Conservation (phyloP, 2,888 invertebrate genomes). For the Dicyrtoma fusca region DNA sequence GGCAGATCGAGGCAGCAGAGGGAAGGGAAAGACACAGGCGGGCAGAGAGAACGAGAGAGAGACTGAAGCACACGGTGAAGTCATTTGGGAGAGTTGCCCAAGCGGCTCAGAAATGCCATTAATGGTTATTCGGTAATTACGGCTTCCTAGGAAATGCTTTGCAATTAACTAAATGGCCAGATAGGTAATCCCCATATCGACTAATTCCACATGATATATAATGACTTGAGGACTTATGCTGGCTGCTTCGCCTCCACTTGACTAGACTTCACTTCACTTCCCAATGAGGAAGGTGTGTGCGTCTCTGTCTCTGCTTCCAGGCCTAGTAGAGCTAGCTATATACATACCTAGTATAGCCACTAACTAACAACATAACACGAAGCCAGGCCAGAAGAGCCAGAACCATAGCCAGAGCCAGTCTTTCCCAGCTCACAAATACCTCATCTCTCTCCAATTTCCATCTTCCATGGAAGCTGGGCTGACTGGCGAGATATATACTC, state of each 20-base stretch:
- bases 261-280: neutral
- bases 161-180: conserved; percentile 56
- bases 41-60: conserved; percentile 14
- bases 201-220: conserved; percentile 55
- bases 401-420: too few species aligned
- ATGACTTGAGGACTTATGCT: conserved; percentile 41
- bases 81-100: conserved; percentile 47
- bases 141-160: conserved; percentile 47
- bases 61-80: conserved; percentile 19
- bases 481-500: neutral
- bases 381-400: neutral
- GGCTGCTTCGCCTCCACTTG: conserved; percentile 5
- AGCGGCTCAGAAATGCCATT: conserved; percentile 46
- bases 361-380: neutral
- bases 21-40: neutral
- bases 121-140: conserved; percentile 49
- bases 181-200: conserved; percentile 55
- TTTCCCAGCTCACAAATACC: too few species aligned
- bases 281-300: conserved; percentile 17
- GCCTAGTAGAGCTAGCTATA: neutral
- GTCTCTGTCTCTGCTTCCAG: neutral
- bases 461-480: neutral
- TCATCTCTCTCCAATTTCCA: neutral
- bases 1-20: neutral
- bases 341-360: conserved; percentile 3